Evolutionary conservation across 2,113 vertebrate species (phyloP).

Genomic region (Dicerorhinus sumatrensis): DNA sequence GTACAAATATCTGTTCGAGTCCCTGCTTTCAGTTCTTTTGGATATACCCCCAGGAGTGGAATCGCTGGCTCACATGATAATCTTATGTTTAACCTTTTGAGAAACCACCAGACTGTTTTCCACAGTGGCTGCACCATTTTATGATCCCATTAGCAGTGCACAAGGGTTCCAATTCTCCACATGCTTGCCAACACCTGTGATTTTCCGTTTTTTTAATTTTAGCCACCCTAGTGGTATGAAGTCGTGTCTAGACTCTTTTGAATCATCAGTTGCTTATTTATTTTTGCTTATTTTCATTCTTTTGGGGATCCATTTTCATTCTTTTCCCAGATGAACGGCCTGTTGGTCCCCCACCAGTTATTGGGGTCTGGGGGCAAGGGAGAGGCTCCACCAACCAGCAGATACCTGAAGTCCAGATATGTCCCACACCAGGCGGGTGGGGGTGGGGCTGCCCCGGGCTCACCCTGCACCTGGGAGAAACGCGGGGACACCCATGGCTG

Average conservation of each 20-base stretch:
- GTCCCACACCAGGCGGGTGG: background rate
- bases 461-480: background rate
- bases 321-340: too few species aligned
- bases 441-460: too few species aligned
- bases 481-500: too few species aligned
- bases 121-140: background rate
- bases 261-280: background rate
- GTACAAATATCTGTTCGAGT: accelerated
- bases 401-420: background rate
- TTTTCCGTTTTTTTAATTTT: background rate
- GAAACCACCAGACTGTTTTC: too few species aligned
- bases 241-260: background rate
- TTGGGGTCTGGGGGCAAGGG: background rate
- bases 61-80: too few species aligned
- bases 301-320: too few species aligned
- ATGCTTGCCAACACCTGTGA: too few species aligned
- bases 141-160: background rate
- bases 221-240: background rate
- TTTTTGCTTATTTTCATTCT: too few species aligned
- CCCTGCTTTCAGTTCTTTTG: background rate
- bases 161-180: accelerated
- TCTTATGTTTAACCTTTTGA: too few species aligned
- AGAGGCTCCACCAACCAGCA: background rate
- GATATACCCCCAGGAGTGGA: too few species aligned
- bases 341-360: background rate